Evolutionary conservation across 2,797 vertebrate species (phyloP), one percentile per base, ranked within the genome.

Genomic region (Dryobates pubescens): DNA sequence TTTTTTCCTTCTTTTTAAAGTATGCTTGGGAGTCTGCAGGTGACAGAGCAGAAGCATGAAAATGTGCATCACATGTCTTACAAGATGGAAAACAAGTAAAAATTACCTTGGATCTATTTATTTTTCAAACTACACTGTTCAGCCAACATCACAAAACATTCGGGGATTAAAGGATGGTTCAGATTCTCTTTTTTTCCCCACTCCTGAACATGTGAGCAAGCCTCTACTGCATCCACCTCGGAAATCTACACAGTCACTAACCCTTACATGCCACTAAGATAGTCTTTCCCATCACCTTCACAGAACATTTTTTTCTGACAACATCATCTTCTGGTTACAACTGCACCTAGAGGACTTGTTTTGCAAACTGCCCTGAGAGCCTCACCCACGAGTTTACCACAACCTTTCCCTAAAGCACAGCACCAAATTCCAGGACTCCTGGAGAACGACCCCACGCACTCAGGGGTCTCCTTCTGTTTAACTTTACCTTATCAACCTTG

Each of bases 391-490:
- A 86, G 65, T 88, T 90, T 92, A 89, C 82, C 71, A 84, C 61
- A 82, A 20, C 49, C 85, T 84, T 67, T 61, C 61, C 64, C 61
- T 84, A 79, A 95, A 95, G 80, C 53, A 54, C 61, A 73, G 15
- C 70, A 88, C 79, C 71, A 57, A 95, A 96, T 95, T 96, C 94
- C 95, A 94, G 70, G 56, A 94, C 74, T 94, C 87, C 68, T 74
- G 45, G 87, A 94, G 82, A 95, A 87, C 80, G 95, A 89, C 80
- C 90, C 29, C 87, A 84, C 89, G 79, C 82, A 92, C 74, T 95
- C 92, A 96, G 90, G 78, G 96, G 92, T 95, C 96, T 95, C 80
- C 89, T 81, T 95, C 82, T 96, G 94, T 96, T 96, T 96, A 93
- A 89, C 94, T 96, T 96, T 76, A 91, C 93, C 85, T 96, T 96